Base-by-base conservation (phyloP, 1,140 invertebrate genomes). In the Heliconius melpomene region DNA sequence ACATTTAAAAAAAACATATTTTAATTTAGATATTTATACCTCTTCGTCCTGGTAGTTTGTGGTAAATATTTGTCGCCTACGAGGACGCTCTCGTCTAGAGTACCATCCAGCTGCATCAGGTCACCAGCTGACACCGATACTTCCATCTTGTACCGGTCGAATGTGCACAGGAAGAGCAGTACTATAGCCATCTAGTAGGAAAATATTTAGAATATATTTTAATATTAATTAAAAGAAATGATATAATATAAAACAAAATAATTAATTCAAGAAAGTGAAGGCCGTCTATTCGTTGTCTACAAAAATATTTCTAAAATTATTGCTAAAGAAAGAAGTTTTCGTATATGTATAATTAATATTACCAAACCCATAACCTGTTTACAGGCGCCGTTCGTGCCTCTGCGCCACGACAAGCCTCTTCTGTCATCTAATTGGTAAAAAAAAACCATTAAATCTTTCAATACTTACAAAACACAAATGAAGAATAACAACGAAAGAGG, bases 401-500 rank as follows among this genome's bases (percentile, higher is more conserved):
- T 29, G 11, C 3, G 11, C 38, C 38, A 40, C 40, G 2, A 0
- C 40, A 13, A 13, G 40, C 5, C 40, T 16, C 40, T 46, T 1
- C 16, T 46, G 13, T 16, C 0, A 46, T 16, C 13, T 46, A 6
- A 46, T 46, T 16, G 0, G 40, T 3, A 46, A 8, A 54, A 54
- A 54, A 57, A 57, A 9, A 9, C 23, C 20, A 9, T 57, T 0
- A 57, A 23, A 11, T 11, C 8, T 57, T 57, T 23, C 0, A 23
- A 57, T 77, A 94, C 95, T 95, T 93, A 97, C 97, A 85, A 97
- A 95, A 76, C 97, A 50, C 7, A 96, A 82, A 85, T 97, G 96
- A 2, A 96, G 90, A 3, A 95, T 88, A 20, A 97, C 95, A n/a
- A 98, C 96, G 83, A 98, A 97, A 88, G 97, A 91, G 0, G 97